Base-by-base conservation (phyloP, 2,888 invertebrate species). In the Achlya flavicornis region DNA sequence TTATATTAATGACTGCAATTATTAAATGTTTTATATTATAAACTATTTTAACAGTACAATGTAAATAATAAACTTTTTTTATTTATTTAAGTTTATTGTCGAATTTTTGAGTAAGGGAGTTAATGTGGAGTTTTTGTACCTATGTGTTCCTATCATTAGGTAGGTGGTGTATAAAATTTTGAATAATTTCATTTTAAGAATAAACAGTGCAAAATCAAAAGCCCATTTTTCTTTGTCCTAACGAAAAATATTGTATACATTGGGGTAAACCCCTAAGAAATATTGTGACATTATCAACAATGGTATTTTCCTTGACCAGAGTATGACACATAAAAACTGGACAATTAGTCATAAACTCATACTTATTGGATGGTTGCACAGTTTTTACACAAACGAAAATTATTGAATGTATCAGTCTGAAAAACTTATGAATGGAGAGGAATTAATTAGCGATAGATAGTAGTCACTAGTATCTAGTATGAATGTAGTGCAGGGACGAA, bases 161-260 rank as follows among this genome's bases (percentile, higher is more conserved):
- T 76, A 72, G 72, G 70, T 71, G 73, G 66, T 79, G 75, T 81
- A 77, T 66, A 80, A 83, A 79, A 76, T 80, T 73, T 67, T 76
- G 66, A 77, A 71, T 72, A 78, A 76, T 66, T 78, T 80, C 73
- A 77, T 78, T 76, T 19, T 81, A 81, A 84, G 81, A 88, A 84
- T 90, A 91, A 90, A 91, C 86, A 88, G 87, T 90, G 89, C 86
- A 84, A 87, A 77, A 75, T 69, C 67, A 70, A 67, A n/a, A 61
- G 58, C 53, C 68, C n/a, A n/a, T 26, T 62, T 60, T 67, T 66
- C 69, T 66, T 58, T 60, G 60, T 61, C 64, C 61, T 61, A 53
- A 8, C 19, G 10, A 53, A 53, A 53, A 19, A 53, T 10, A 41
- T 11, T 12, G 41, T 10, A 10, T 19, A 46, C 1, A 10, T 10